Conservation (phyloP, 1,140 invertebrate species). For the Teleogryllus occipitalis region DNA sequence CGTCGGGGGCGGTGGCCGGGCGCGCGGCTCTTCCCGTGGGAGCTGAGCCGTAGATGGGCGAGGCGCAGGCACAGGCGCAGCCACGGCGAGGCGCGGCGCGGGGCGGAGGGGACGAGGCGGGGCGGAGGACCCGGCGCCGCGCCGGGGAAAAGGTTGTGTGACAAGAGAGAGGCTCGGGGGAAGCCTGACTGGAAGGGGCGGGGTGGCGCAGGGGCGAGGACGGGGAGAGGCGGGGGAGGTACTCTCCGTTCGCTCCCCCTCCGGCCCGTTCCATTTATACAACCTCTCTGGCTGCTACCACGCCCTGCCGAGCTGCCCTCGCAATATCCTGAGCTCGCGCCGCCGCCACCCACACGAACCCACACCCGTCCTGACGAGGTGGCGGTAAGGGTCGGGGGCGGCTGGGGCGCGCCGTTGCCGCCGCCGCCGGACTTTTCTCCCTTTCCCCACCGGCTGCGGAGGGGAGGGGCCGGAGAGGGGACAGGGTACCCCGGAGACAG, state of each 20-base stretch:
- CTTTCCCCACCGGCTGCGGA: background rate
- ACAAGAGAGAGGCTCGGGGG: background rate
- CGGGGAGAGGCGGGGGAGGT: background rate
- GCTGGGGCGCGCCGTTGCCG: background rate
- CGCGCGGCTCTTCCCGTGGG: background rate
- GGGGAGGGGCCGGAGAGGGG: background rate
- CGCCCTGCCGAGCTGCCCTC: background rate
- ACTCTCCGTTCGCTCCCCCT: background rate
- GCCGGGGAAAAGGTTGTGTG: slow-evolving; percentile 2
- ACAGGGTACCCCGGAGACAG: background rate
- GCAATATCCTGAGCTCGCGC: background rate
- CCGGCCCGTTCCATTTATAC: background rate
- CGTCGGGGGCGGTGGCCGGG: background rate
- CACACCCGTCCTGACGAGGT: background rate
- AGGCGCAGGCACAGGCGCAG: background rate
- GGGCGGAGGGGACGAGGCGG: background rate
- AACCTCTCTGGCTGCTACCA: background rate
- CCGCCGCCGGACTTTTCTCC: background rate
- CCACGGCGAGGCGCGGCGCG: background rate
- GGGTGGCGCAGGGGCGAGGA: too few relatives aligned
- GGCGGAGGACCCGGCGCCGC: too few relatives aligned
- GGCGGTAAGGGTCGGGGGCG: background rate
- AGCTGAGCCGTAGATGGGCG: background rate
- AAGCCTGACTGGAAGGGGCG: too few relatives aligned
- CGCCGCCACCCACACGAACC: background rate